Base-by-base conservation (phyloP, 1,140 invertebrate genomes). In the Leguminivora glycinivorella region DNA sequence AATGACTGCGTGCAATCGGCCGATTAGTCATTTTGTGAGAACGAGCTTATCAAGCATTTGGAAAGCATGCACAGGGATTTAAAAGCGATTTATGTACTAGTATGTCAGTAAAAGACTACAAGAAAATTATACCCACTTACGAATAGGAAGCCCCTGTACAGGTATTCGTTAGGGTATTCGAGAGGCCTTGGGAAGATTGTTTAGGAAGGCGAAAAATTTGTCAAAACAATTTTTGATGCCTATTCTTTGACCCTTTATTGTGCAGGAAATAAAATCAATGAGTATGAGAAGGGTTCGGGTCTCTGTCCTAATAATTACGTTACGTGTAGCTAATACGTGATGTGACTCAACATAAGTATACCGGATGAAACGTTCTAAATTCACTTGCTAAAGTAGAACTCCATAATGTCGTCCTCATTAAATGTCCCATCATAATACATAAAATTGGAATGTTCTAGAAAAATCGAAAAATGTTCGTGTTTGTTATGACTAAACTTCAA, bases 11-110 rank as follows among this genome's bases (percentile, higher is more conserved):
- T 52, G 47, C 19, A 22, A 52, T 52, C 47, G 19, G 19, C 47
- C 47, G 47, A 52, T 52, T 52, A 52, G 47, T 52, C 19, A 52
- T 22, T 22, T 22, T 19, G 6, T 52, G 47, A 52, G 47, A 52
- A 52, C 47, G 19, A 52, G 47, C 47, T 22, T 52, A 52, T 10
- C 22, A 52, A 52, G 19, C 47, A 52, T 52, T 52, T 52, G 22
- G 47, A 52, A 52, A 52, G 47, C 22, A 6, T 47, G 3, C 10
- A 34, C 40, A 43, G 14, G 1, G n/a, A 43, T 6, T 47, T 47
- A n/a, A 47, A 17, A 17, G 1, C n/a, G 4, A 52, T 22, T 5
- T 17, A 52, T 10, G 17, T 17, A 47, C 38, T 6, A 3, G 29
- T 40, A 1, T 40, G 14, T 14, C 10, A 40, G 14, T 40, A n/a